Conservation (phyloP, 2,113 vertebrate genomes). For the Ptychochromis oligacanthus region DNA sequence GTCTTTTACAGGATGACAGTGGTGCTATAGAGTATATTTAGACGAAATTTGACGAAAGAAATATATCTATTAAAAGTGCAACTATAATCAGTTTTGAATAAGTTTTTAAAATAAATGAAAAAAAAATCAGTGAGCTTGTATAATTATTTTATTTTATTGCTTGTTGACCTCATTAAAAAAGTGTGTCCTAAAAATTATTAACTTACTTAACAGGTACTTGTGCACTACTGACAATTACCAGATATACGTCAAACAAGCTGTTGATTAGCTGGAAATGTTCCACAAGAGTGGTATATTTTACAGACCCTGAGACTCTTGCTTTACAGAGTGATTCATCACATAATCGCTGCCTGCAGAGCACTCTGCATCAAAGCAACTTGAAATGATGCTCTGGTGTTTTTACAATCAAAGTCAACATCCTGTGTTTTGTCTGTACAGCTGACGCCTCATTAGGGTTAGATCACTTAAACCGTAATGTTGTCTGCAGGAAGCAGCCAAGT, state of each 20-base stretch:
- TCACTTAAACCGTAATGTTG: conserved; percentile 76
- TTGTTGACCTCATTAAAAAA: background rate
- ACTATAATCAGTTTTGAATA: background rate
- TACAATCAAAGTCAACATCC: conserved; percentile 74
- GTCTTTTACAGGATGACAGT: background rate
- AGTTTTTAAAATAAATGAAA: background rate
- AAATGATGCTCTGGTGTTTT: conserved; percentile 62
- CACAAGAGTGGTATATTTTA: background rate
- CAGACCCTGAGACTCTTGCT: conserved; percentile 25
- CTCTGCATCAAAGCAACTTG: conserved; percentile 59
- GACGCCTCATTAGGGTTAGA: conserved; percentile 75
- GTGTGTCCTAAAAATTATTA: background rate
- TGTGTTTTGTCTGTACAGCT: conserved; percentile 73
- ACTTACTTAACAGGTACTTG: conserved; percentile 6
- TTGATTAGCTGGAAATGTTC: conserved; percentile 29
- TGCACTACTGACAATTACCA: background rate
- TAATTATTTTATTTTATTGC: background rate
- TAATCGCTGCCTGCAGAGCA: conserved; percentile 35
- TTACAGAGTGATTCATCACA: conserved; percentile 52
- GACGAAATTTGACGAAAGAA: no score
- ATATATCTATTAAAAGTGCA: background rate
- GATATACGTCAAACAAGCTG: background rate
- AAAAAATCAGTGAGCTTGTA: background rate
- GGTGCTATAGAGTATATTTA: background rate
- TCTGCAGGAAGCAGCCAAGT: conserved; percentile 66